phyloP scores from a whole-genome alignment of 1,140 invertebrate species.

The Drosophila lacertosa region DNA sequence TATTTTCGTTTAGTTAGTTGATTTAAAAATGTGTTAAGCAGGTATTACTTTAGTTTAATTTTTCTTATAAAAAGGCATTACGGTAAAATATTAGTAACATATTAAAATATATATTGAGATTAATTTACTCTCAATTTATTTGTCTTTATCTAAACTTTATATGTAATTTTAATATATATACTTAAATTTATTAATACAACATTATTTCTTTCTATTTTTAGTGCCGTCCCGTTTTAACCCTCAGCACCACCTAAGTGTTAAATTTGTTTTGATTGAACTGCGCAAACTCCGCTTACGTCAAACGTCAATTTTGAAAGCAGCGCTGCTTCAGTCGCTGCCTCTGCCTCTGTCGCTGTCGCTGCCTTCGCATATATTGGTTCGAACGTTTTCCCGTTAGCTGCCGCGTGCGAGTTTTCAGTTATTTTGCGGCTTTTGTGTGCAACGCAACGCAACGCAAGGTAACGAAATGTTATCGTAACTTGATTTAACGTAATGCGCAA shows the following conservation, averaged over 20 bases:
- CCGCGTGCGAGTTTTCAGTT: conserved; percentile 41
- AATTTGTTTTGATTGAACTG: conserved; percentile 74
- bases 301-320: conserved; percentile 37
- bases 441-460: conserved; percentile 37
- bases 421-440: conserved; percentile 61
- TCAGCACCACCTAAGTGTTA: conserved; percentile 51
- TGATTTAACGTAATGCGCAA: conserved; percentile 16
- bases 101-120: background rate
- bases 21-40: too few relatives aligned
- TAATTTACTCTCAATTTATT: too few relatives aligned
- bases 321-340: conserved; percentile 37
- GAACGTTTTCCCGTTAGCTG: conserved; percentile 22
- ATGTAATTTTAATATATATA: background rate
- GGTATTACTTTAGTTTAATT: too few relatives aligned
- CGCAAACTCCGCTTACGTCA: conserved; percentile 62
- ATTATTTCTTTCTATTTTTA: conserved; percentile 21
- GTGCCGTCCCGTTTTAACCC: background rate
- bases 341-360: conserved; percentile 7
- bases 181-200: background rate
- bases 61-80: too few relatives aligned
- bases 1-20: background rate
- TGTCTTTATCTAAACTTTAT: background rate
- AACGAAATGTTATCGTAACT: conserved; percentile 1
- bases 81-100: background rate
- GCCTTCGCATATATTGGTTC: conserved; percentile 2